Conservation (phyloP, 1,140 invertebrate genomes). For the Saccostrea cuccullata region DNA sequence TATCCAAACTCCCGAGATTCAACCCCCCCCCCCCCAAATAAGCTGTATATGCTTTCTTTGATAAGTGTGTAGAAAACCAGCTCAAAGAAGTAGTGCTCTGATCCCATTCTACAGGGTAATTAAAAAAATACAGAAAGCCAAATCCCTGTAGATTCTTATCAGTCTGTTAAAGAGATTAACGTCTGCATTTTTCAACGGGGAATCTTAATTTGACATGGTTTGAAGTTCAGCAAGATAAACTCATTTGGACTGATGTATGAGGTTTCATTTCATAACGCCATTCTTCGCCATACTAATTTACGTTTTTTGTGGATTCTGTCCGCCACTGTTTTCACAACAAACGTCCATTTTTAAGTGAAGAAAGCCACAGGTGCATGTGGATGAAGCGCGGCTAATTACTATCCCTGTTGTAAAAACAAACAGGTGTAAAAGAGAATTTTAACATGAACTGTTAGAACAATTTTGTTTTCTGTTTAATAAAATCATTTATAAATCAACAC, state of each 20-base stretch:
- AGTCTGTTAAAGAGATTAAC: constrained; percentile 26
- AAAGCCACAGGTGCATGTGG: too few relatives aligned
- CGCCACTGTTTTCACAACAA: too few relatives aligned
- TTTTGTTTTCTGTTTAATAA: too few relatives aligned
- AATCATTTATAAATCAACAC: too few relatives aligned
- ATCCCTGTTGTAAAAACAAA: too few relatives aligned
- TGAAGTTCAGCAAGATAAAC: constrained; percentile 25
- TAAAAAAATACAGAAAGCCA: constrained; percentile 22
- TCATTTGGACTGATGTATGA: constrained; percentile 6
- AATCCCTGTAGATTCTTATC: constrained; percentile 18
- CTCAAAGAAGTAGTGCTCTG: constrained; percentile 8
- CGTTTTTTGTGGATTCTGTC: too few relatives aligned
- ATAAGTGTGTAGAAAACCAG: background rate
- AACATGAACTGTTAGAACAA: too few relatives aligned
- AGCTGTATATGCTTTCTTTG: background rate
- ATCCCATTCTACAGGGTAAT: background rate
- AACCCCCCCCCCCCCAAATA: background rate
- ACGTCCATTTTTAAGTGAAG: too few relatives aligned
- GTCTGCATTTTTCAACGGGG: constrained; percentile 1
- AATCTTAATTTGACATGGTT: constrained; percentile 35
- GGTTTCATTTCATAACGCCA: too few relatives aligned
- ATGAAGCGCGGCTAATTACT: too few relatives aligned
- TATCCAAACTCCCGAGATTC: background rate
- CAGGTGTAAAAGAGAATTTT: too few relatives aligned
- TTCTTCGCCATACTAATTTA: too few relatives aligned